Evolutionary conservation across 1,140 invertebrate genomes (phyloP), one percentile per base, ranked within the genome.

Genomic region (Lerema accius): DNA sequence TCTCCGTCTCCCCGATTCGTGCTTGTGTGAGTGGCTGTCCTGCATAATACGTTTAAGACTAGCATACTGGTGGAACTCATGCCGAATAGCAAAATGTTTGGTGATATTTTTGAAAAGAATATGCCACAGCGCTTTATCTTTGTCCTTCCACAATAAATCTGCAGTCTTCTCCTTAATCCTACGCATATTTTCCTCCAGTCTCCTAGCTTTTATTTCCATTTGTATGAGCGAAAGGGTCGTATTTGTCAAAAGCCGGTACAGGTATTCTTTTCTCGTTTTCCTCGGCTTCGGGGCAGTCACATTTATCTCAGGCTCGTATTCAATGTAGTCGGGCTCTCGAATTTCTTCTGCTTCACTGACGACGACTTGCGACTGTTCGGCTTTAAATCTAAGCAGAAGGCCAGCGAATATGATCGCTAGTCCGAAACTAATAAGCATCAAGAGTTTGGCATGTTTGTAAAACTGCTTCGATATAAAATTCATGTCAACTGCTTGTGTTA

Each of bases 11-110:
- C 59, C 59, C 39, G 39, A 51, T 45, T 32, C 62, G 32, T 70
- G 64, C 67, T 0, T 96, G 15, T 92, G 93, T 50, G 89, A 86
- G 75, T 95, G 51, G 93, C 94, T 43, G 93, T 95, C 82, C 79
- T 91, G 69, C 76, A 90, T 80, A 63, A 89, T 90, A 14, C 91
- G 76, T 28, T 76, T 78, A 62, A 92, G 70, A 62, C 91, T 89
- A 5, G 89, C 80, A 70, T 92, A 89, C 60, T 91, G 85, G 69
- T 92, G 91, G 42, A 91, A 91, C 70, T 92, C 80, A 51, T 92
- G 91, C 40, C 91, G 76, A 53, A 91, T 90, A 58, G 87, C 81
- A 67, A 91, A 86, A 70, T 91, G 88, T 75, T 83, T 86, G 76
- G 87, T 92, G 46, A 92, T 91, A 77, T 92, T 92, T 71, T 92